Conservation (phyloP, 1,140 invertebrate genomes). For the Drosophila leontia region DNA sequence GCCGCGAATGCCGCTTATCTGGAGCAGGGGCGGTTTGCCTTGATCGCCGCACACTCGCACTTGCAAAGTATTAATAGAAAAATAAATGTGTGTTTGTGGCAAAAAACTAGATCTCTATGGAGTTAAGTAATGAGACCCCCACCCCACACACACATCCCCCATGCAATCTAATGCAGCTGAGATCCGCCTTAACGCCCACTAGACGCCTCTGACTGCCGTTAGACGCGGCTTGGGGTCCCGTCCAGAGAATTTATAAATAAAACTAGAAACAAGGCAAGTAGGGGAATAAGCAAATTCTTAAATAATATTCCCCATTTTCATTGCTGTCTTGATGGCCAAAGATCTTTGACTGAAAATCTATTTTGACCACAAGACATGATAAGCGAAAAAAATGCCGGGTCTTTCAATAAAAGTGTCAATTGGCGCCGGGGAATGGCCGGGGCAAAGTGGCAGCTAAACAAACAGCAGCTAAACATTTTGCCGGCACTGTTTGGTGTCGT, state of each 20-base stretch:
- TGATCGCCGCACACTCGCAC: conserved; percentile 74
- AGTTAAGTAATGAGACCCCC: conserved; percentile 55
- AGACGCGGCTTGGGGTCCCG: conserved; percentile 13
- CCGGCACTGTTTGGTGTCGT: conserved; percentile 70
- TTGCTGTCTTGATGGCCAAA: conserved; percentile 9
- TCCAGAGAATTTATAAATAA: neutral
- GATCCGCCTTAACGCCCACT: conserved; percentile 64
- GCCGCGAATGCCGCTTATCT: conserved; percentile 26
- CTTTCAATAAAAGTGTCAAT: conserved; percentile 63
- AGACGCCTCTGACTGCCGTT: conserved; percentile 15
- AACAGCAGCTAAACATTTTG: conserved; percentile 67
- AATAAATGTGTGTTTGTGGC: conserved; percentile 18
- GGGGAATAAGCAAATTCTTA: neutral
- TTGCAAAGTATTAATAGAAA: conserved; percentile 79
- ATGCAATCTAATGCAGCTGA: conserved; percentile 50
- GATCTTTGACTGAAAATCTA: conserved; percentile 20
- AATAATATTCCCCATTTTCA: neutral
- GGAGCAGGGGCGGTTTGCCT: conserved; percentile 78
- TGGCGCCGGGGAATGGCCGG: conserved; percentile 14
- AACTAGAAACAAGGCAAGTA: neutral
- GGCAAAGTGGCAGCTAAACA: conserved; percentile 38
- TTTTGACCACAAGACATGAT: conserved; percentile 46
- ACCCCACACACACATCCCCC: neutral
- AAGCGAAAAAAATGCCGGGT: conserved; percentile 38
- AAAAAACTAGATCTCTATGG: conserved; percentile 51